phyloP scores from a whole-genome alignment of 2,888 invertebrate species.

The Dendrolimus pini region DNA sequence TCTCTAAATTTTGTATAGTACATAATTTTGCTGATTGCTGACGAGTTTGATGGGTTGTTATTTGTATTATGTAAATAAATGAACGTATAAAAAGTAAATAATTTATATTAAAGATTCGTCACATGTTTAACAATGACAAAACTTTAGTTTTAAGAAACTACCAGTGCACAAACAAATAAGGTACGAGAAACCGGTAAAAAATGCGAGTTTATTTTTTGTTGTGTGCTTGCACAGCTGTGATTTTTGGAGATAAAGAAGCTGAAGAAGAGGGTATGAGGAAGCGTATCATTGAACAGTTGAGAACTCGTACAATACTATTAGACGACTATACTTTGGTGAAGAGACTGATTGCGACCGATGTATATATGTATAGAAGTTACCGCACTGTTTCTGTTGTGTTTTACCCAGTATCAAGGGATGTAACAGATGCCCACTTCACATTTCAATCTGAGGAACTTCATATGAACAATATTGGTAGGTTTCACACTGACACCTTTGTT shows the following conservation, averaged over 20 bases:
- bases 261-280: slow-evolving; percentile 54
- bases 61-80: too few species aligned
- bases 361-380: slow-evolving; percentile 66
- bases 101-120: too few species aligned
- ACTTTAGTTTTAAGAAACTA: too few species aligned
- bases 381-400: slow-evolving; percentile 65
- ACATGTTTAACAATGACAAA: too few species aligned
- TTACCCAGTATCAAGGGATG: slow-evolving; percentile 56
- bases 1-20: too few species aligned
- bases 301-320: slow-evolving; percentile 53
- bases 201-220: slow-evolving; percentile 56
- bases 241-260: slow-evolving; percentile 46
- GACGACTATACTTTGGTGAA: slow-evolving; percentile 63
- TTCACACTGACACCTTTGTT: neutral
- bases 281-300: slow-evolving; percentile 56
- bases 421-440: slow-evolving; percentile 61
- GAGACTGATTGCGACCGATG: slow-evolving; percentile 61
- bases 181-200: slow-evolving; percentile 13
- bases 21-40: too few species aligned
- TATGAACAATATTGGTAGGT: slow-evolving; percentile 66
- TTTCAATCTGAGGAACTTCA: slow-evolving; percentile 70
- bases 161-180: neutral
- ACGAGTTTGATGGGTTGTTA: too few species aligned
- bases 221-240: slow-evolving; percentile 44
- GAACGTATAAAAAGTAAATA: too few species aligned